Conservation (phyloP, 1,140 invertebrate genomes). For the Macrosteles quadrilineatus region DNA sequence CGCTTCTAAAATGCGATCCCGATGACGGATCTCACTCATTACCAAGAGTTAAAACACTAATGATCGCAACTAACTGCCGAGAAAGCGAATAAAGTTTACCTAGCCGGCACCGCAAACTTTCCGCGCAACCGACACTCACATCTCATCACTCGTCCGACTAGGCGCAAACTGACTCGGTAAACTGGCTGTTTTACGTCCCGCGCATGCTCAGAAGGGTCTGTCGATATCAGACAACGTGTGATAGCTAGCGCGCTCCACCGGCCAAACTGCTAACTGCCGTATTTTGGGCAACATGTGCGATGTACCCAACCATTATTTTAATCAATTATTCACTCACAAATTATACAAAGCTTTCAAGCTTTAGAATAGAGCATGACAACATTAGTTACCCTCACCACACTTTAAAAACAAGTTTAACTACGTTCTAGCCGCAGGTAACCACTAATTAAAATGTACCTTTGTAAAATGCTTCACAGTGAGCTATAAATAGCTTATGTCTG, state of each 20-base stretch:
- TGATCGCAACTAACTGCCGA: not conserved
- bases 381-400: too few species aligned
- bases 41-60: conserved; percentile 1
- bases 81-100: not conserved
- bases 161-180: conserved; percentile 27
- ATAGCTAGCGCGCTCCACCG: conserved; percentile 21
- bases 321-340: too few species aligned
- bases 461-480: too few species aligned
- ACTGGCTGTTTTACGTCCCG: conserved; percentile 6
- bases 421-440: too few species aligned
- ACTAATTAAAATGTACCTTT: too few species aligned
- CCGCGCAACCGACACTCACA: not conserved
- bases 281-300: not conserved
- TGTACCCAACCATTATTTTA: too few species aligned
- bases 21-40: conserved; percentile 35
- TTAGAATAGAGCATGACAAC: too few species aligned
- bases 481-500: too few species aligned
- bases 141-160: not conserved
- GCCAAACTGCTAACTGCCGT: not conserved
- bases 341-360: too few species aligned
- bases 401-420: too few species aligned
- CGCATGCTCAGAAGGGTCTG: conserved; percentile 26
- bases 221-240: conserved; percentile 26
- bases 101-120: conserved; percentile 22
- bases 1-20: conserved; percentile 72